Conservation (phyloP, 2,797 vertebrate genomes). For the Cottoperca gobio region DNA sequence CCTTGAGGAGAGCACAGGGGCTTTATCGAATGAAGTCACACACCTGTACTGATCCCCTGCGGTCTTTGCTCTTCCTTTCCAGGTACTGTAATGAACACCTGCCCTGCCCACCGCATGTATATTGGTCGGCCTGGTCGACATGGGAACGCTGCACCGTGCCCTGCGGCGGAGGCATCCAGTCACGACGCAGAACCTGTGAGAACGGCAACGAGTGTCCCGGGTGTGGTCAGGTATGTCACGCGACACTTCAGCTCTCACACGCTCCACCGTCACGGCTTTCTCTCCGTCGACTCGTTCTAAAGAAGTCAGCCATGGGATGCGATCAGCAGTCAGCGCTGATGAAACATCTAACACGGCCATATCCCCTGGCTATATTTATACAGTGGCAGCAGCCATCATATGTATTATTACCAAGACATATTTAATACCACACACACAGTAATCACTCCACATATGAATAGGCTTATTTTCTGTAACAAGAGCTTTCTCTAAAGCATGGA, state of each 20-base stretch:
- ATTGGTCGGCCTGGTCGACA: conserved; percentile 96
- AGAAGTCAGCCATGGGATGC: conserved; percentile 34
- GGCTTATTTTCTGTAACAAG: conserved; percentile 71
- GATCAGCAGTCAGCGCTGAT: conserved; percentile 42
- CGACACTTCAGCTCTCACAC: conserved; percentile 4
- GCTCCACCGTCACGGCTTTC: background rate
- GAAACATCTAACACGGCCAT: conserved; percentile 63
- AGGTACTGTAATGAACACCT: conserved; percentile 98
- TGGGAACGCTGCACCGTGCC: conserved; percentile 97
- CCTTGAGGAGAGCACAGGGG: too few relatives aligned
- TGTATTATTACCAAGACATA: conserved; percentile 74
- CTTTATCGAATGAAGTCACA: background rate
- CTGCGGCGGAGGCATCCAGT: conserved; percentile 96
- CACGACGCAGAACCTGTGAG: conserved; percentile 92
- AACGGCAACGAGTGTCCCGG: conserved; percentile 96
- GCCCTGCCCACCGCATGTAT: conserved; percentile 93
- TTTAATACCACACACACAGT: conserved; percentile 64
- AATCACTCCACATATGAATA: conserved; percentile 69
- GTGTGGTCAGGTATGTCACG: conserved; percentile 88
- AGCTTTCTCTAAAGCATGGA: conserved; percentile 57
- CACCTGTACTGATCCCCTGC: background rate
- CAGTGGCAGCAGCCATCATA: conserved; percentile 64
- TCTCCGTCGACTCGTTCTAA: conserved; percentile 21
- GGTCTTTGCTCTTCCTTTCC: conserved; percentile 34
- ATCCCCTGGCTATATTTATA: conserved; percentile 71